phyloP scores from a whole-genome alignment of 2,888 invertebrate genomes.

The Orthonychiurus folsomi region DNA sequence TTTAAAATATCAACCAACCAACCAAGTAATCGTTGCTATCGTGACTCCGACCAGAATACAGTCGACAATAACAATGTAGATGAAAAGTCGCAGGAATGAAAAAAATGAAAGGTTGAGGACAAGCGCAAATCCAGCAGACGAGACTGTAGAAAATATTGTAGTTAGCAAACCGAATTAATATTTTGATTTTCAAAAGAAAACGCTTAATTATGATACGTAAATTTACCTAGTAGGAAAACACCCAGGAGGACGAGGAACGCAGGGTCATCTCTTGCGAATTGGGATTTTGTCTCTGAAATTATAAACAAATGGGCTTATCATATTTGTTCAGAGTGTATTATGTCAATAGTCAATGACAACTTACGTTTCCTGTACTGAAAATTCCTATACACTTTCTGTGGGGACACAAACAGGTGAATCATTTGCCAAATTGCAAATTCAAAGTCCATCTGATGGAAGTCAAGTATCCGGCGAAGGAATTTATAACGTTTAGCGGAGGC shows the following conservation, averaged over 20 bases:
- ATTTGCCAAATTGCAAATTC: slow-evolving; percentile 99
- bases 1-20: slow-evolving; percentile 31
- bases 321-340: neutral
- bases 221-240: slow-evolving; percentile 65
- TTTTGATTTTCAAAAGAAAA: slow-evolving; percentile 6
- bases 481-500: slow-evolving; percentile 82
- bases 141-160: slow-evolving; percentile 52
- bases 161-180: slow-evolving; percentile 13
- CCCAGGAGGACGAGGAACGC: slow-evolving; percentile 89
- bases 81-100: slow-evolving; percentile 69
- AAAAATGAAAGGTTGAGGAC: slow-evolving; percentile 61
- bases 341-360: slow-evolving; percentile 45
- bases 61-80: slow-evolving; percentile 89
- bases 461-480: slow-evolving; percentile 71
- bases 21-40: slow-evolving; percentile 84
- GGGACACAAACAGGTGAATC: slow-evolving; percentile 84
- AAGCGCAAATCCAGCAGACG: slow-evolving; percentile 79
- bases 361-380: slow-evolving; percentile 95
- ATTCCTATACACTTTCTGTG: slow-evolving; percentile 94
- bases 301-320: neutral
- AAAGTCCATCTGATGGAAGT: slow-evolving; percentile 98
- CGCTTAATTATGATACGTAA: neutral
- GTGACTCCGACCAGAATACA: slow-evolving; percentile 80
- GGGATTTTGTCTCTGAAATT: slow-evolving; percentile 82
- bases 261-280: slow-evolving; percentile 98